Evolutionary conservation across 1,140 invertebrate species (phyloP).

Genomic region (Orius insidiosus): DNA sequence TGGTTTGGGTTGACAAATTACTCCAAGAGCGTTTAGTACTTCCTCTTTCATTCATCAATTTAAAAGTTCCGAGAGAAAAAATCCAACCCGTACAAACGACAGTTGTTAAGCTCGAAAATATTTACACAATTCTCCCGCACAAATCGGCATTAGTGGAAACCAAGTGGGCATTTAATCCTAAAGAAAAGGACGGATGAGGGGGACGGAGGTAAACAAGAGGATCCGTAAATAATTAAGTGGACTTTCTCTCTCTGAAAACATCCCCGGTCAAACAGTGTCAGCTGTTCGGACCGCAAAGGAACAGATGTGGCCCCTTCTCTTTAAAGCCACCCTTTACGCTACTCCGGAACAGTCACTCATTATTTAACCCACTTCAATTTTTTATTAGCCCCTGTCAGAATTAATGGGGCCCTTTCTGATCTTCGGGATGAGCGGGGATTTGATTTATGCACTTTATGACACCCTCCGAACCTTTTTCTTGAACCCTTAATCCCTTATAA

Average conservation of each 20-base stretch:
- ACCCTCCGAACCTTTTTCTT: neutral
- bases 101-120: too few relatives aligned
- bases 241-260: neutral
- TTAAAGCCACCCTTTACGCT: neutral
- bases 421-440: slow-evolving; percentile 2
- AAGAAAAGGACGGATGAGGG: too few relatives aligned
- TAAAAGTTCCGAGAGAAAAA: too few relatives aligned
- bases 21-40: too few relatives aligned
- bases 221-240: slow-evolving; percentile 8
- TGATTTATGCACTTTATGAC: slow-evolving; percentile 2
- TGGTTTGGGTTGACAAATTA: too few relatives aligned
- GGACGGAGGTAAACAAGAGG: too few relatives aligned
- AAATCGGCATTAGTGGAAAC: too few relatives aligned
- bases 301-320: slow-evolving; percentile 4
- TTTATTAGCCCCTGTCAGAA: slow-evolving; percentile 9
- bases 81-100: too few relatives aligned
- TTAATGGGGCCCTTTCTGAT: slow-evolving; percentile 5
- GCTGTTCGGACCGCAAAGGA: slow-evolving; percentile 1
- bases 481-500: too few relatives aligned
- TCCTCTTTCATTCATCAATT: too few relatives aligned
- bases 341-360: neutral
- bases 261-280: slow-evolving; percentile 4
- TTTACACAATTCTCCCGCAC: too few relatives aligned
- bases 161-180: too few relatives aligned
- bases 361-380: slow-evolving; percentile 8